Evolutionary conservation across 2,113 vertebrate species (phyloP), one percentile per base, ranked within the genome.

Genomic region (Psilopsiagon aymara): DNA sequence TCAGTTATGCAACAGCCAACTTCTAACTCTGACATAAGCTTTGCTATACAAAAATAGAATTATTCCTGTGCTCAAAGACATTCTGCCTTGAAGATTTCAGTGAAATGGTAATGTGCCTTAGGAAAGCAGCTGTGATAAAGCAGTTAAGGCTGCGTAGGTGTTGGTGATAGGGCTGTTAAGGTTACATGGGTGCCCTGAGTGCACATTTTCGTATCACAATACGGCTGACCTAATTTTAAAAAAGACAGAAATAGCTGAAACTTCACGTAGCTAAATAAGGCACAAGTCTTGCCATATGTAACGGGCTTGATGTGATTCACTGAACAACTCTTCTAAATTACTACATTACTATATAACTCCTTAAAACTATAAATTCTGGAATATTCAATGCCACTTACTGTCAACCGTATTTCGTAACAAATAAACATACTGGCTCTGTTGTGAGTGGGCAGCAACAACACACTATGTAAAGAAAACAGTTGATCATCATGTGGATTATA

Each of bases 211-310:
- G 25, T 57, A 80, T 46, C 68, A 51, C 51, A 91, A 23, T 74
- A 86, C 67, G 68, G 76, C 60, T 94, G 80, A 81, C 62, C 74
- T 95, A 78, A 83, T 95, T 94, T 91, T 75, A 92, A 77, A 76
- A 91, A 49, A 87, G 41, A 49, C 46, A 71, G 82, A 86, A 94
- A 94, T 29, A 93, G 35, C 55, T 71, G 57, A 82, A 94, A 68
- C 25, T 68, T 89, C 47, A 78, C 12, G 5, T 67, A 71, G 31
- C 43, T 79, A 82, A 73, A 64, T 68, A 89, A 94, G 39, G 15
- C 43, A 51, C 24, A 5, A 51, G 82, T 63, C 71, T 82, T 82
- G 28, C 41, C 33, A 20, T 68, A 90, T 47, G 35, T n/a, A 94
- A 90, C 9, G 2, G 39, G 10, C 27, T 82, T 62, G 20, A 71